These are phyloP conservation scores for Oscheius sp. DNA, from an alignment of 2,888 invertebrate species.

Conservation along the genomic window DNA sequence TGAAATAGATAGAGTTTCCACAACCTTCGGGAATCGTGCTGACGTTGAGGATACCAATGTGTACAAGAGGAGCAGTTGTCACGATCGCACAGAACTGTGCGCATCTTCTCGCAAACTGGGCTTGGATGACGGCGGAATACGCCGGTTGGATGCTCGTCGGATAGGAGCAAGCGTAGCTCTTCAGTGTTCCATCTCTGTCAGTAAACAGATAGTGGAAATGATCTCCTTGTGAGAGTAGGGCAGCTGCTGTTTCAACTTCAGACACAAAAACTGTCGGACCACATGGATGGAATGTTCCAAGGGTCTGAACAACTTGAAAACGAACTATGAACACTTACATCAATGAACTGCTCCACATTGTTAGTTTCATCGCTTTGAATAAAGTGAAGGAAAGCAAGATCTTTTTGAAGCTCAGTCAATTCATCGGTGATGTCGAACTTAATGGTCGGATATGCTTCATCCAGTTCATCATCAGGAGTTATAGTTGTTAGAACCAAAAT, in stretches of 20 bases:
- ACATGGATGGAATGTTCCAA: constrained; percentile 58
- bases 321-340: constrained; percentile 38
- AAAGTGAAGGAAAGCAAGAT: constrained; percentile 65
- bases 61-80: constrained; percentile 64
- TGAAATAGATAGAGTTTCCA: not conserved
- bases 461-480: constrained; percentile 48
- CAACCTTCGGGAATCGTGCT: constrained; percentile 65
- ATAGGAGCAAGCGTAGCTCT: constrained; percentile 63
- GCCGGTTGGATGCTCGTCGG: constrained; percentile 67
- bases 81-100: constrained; percentile 69
- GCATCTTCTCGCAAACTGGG: constrained; percentile 67
- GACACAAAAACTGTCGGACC: constrained; percentile 52
- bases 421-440: constrained; percentile 64
- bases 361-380: constrained; percentile 63
- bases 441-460: constrained; percentile 41
- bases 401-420: constrained; percentile 60
- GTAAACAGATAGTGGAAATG: constrained; percentile 68
- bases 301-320: constrained; percentile 47
- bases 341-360: constrained; percentile 67
- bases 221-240: constrained; percentile 50
- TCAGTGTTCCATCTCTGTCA: constrained; percentile 65
- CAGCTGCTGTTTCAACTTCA: constrained; percentile 54
- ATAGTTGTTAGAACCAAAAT: constrained; percentile 51
- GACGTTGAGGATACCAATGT: constrained; percentile 67
- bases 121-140: constrained; percentile 66